phyloP scores from a whole-genome alignment of 53 echinoderm and acorn worm species.

The Echinometra lucunter region DNA sequence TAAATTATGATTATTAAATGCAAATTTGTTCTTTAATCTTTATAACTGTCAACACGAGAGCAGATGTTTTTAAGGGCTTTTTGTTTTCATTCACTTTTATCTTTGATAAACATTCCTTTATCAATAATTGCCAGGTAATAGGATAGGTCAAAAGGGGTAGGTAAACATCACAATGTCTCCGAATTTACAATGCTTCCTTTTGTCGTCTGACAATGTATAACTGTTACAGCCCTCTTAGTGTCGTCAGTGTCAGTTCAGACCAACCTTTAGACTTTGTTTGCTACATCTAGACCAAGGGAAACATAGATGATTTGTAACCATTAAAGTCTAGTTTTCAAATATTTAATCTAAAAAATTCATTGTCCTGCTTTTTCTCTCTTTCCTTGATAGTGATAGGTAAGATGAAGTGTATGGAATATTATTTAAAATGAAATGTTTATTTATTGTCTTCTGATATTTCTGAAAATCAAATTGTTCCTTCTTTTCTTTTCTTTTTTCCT shows the following conservation, averaged over 20 bases:
- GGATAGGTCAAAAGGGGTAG: neutral
- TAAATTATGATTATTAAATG: neutral
- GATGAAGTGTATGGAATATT: too few species aligned
- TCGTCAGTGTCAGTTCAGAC: neutral
- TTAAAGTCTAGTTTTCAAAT: neutral
- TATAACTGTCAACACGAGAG: neutral
- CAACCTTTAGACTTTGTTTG: slow-evolving; percentile 33
- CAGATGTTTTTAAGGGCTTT: neutral
- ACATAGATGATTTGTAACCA: neutral
- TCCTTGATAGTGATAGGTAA: neutral
- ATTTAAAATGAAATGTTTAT: too few species aligned
- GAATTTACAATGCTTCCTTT: neutral
- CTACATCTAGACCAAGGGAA: neutral
- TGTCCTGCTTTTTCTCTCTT: neutral
- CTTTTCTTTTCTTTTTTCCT: too few species aligned
- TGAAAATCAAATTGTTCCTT: too few species aligned
- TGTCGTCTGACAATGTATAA: neutral
- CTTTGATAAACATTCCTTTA: neutral
- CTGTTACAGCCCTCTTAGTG: neutral
- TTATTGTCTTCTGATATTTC: too few species aligned
- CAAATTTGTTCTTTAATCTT: neutral
- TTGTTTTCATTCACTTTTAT: neutral
- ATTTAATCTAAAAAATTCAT: neutral
- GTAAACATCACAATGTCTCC: neutral
- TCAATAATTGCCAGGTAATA: slow-evolving; percentile 5